These are phyloP conservation scores for Drosophila limbata DNA, from an alignment of 2,888 invertebrate species.

Conservation along the genomic window DNA sequence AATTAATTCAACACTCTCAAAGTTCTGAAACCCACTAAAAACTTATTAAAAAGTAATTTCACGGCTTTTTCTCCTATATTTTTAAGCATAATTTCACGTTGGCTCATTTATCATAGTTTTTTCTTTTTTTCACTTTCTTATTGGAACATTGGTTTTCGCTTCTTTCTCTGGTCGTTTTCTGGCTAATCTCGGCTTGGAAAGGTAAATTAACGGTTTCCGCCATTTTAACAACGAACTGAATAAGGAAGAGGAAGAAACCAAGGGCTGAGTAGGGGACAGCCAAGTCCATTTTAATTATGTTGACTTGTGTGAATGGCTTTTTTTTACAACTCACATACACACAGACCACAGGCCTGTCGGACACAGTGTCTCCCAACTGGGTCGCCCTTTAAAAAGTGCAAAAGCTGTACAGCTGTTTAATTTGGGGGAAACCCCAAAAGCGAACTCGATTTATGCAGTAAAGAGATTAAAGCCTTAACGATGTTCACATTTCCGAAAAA, in stretches of 20 bases:
- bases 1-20: conserved; percentile 41
- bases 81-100: conserved; percentile 16
- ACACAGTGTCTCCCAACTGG: conserved; percentile 5
- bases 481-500: conserved; percentile 9
- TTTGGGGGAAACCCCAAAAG: conserved; percentile 23
- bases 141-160: conserved; percentile 12
- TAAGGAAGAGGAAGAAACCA: conserved; percentile 29
- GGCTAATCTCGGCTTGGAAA: conserved; percentile 23
- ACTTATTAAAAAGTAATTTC: conserved; percentile 75
- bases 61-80: conserved; percentile 38
- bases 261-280: conserved; percentile 28
- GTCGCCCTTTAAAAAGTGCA: conserved; percentile 8
- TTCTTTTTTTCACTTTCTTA: conserved; percentile 1
- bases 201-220: conserved; percentile 56
- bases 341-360: conserved; percentile 11
- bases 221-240: conserved; percentile 28
- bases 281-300: conserved; percentile 68
- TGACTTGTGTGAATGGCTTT: conserved; percentile 44
- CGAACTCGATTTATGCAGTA: conserved; percentile 17
- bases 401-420: conserved; percentile 38
- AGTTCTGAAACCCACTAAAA: conserved; percentile 40
- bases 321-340: conserved; percentile 13
- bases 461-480: conserved; percentile 1
- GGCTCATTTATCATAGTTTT: conserved; percentile 37
- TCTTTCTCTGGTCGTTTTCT: conserved; percentile 3